Evolutionary conservation across 2,113 vertebrate species (phyloP), one percentile per base, ranked within the genome.

Genomic region (Gallinago media): DNA sequence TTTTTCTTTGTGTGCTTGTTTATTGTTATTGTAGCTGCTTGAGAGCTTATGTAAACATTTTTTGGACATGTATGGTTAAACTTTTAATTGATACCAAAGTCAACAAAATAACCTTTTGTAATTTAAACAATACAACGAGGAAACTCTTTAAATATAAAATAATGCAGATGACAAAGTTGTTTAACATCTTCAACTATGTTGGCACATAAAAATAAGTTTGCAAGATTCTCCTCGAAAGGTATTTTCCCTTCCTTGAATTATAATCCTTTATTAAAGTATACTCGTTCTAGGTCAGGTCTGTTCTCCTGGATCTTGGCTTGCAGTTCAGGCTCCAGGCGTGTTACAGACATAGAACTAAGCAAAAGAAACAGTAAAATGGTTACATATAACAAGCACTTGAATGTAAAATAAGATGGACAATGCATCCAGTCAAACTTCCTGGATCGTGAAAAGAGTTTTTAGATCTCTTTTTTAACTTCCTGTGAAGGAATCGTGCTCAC

Each of bases 201-300:
- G 92, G 85, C 36, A 78, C 44, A 31, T 52, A 87, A 93, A 96
- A 96, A 79, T 49, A 85, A 61, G 92, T 63, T 62, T 74, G 54
- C 55, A 67, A 63, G 84, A 42, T 82, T 26, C 27, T 96, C 34
- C 49, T 71, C n/a, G 22, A 67, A 42, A 71, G 50, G 14, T 78
- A 15, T 18, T 85, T 91, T 63, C 34, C 32, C 71, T 66, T 75
- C 63, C 42, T 77, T 46, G 31, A 75, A 59, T 97, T 94, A 99
- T 96, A 99, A 98, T 87, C 99, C 99, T 98, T 99, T 99, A 98
- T 99, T 99, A 96, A 99, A 99, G 98, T 99, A 99, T 38, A 99
- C 99, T 10, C 95, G 97, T 92, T 97, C 98, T 95, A 99, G 94
- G 44, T 98, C 98, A 9, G 99, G 99, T 85, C 92, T 91, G 97